Base-by-base conservation (phyloP, 2,888 invertebrate species). In the Pyrrhia umbra region DNA sequence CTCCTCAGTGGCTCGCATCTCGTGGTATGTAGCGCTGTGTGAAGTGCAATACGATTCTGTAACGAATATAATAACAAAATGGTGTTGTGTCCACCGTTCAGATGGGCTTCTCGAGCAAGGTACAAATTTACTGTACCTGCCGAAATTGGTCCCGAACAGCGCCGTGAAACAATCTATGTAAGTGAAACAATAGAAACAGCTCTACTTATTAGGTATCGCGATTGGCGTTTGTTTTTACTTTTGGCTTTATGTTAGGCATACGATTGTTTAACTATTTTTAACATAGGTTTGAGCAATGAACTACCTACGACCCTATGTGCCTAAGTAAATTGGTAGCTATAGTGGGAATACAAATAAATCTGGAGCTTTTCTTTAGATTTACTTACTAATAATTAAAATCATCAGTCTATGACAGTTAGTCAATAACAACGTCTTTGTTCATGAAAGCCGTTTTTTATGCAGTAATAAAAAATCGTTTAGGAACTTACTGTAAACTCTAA, bases 71-170 rank as follows among this genome's bases (percentile, higher is more conserved):
- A 49, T 40, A 62, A 18, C 15, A 86, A 77, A 71, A 95, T 94
- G 95, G 94, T 93, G 82, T 81, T 95, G 80, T 95, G 95, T 79
- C 94, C 94, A 47, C 95, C 95, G 45, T 95, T 95, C 76, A 85
- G 87, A 81, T 92, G 91, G 90, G 84, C 89, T 27, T 83, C 90
- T 10, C 92, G 90, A 70, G 92, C 93, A 42, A 91, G 92, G 37
- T 94, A 92, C 68, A 91, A 91, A 72, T 84, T 94, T 55, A 87
- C 83, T 45, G 75, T 84, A 4, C 77, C 84, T n/a, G 71, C 70
- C 13, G 78, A 80, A 2, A 77, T 59, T 16, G 65, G 58, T 20
- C 65, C 78, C 39, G 54, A 72, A 21, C 81, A 75, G 21, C 86
- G 90, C 13, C 88, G 93, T 43, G 90, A 87, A 71, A 93, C 94